Conservation (phyloP, 1,140 invertebrate species). For the Drosophila pandora region DNA sequence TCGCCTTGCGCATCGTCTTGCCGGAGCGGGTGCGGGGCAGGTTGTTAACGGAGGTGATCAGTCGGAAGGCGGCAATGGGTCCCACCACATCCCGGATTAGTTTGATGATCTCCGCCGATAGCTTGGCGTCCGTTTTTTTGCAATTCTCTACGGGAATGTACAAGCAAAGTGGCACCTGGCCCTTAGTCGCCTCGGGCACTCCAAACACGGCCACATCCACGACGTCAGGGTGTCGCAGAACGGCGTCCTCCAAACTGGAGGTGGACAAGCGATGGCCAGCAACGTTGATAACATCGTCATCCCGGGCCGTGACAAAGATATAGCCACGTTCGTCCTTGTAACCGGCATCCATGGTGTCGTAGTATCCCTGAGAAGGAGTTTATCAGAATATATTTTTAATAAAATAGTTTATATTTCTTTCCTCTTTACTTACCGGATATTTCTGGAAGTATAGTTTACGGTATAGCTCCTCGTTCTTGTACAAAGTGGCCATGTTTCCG, state of each 20-base stretch:
- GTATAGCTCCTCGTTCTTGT: conserved; percentile 92
- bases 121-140: conserved; percentile 86
- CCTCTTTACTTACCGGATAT: conserved; percentile 87
- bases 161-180: conserved; percentile 94
- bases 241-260: conserved; percentile 94
- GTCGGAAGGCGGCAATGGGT: conserved; percentile 94
- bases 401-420: background rate
- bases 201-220: conserved; percentile 94
- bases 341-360: conserved; percentile 97
- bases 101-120: conserved; percentile 88
- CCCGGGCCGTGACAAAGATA: conserved; percentile 93
- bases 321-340: conserved; percentile 93
- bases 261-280: conserved; percentile 96
- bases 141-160: conserved; percentile 88
- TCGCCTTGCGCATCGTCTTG: conserved; percentile 94
- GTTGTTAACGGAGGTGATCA: conserved; percentile 89
- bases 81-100: conserved; percentile 92
- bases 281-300: conserved; percentile 98
- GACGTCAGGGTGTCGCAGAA: conserved; percentile 92
- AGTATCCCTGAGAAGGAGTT: conserved; percentile 90
- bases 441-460: conserved; percentile 91
- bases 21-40: conserved; percentile 92
- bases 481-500: conserved; percentile 93
- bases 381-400: background rate
- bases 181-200: conserved; percentile 94